A percentile compares a stretch with the other conserved stretches of the same genome.
These are phyloP conservation scores for Drymodes brunneopygia DNA, from an alignment of 2,113 vertebrate genomes.

Conservation along the genomic window DNA sequence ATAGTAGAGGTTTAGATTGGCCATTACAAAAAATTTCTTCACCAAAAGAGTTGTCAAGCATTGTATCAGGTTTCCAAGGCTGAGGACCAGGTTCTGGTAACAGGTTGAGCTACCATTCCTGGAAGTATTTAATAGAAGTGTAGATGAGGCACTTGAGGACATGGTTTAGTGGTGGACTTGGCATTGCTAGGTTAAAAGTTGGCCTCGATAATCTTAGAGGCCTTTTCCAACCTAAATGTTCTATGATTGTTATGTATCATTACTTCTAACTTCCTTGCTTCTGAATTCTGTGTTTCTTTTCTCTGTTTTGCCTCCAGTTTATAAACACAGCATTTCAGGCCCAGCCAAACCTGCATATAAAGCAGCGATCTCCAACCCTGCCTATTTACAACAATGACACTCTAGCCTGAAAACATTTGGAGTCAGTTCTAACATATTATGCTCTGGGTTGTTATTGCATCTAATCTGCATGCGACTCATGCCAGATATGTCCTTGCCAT, in stretches of 20 bases:
- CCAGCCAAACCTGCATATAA: background rate
- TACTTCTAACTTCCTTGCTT: background rate
- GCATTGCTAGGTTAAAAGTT: background rate
- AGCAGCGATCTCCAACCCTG: background rate
- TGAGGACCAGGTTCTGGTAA: background rate
- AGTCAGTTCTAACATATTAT: background rate
- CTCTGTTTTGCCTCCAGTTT: background rate
- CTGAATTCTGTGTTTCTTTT: background rate
- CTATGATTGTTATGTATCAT: background rate
- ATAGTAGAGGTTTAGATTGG: background rate
- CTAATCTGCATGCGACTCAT: rapidly evolving
- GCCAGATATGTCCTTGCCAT: background rate
- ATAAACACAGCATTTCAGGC: background rate
- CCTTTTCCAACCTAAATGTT: background rate
- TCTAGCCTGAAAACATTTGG: background rate
- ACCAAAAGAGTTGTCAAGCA: background rate
- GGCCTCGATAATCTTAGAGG: background rate
- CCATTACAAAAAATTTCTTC: background rate
- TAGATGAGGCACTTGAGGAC: background rate
- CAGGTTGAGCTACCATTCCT: background rate
- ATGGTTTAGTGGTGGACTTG: background rate
- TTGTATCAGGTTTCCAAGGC: background rate
- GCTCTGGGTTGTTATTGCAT: background rate
- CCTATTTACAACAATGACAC: background rate
- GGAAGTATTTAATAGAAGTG: background rate